Evolutionary conservation across 2,888 invertebrate genomes (phyloP), one percentile per base, ranked within the genome.

Genomic region (Arrhopalites spinosus): DNA sequence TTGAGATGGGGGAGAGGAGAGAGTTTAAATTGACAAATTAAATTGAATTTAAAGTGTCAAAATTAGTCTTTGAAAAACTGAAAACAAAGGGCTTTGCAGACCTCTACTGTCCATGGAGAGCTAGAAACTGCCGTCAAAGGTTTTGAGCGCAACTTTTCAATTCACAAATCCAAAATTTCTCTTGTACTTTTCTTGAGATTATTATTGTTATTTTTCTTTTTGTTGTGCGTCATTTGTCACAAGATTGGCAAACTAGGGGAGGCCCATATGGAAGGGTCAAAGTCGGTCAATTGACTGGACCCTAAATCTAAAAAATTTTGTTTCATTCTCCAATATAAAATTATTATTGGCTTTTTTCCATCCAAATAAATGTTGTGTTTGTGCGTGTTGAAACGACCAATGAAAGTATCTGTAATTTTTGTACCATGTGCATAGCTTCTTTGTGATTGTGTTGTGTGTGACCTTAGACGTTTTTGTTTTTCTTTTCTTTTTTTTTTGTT

Each of bases 141-240:
- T 59, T 59, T 36, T 36, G 63, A 70, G 70, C 30, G 29, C 27
- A 29, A 72, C 63, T 27, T 27, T 50, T 50, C 50, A 69, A 50
- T 69, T 69, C 63, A 56, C 71, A 71, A 71, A 45, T 61, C 43
- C 61, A 61, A 56, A 56, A 66, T 66, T 66, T 67, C 56, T 66
- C 23, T 36, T 53, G 30, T 63, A 67, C 67, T 59, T 59, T 67
- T 76, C 70, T 73, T 76, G 73, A 73, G 73, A 76, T 70, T 76
- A 59, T 73, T 69, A 68, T 73, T 70, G 73, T 73, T 63, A n/a
- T 20, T 36, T 72, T 72, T 29, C 71, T 71, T 72, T 53, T 67
- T 66, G 69, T 69, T 77, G 69, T 77, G 76, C 76, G 76, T 77
- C 76, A 77, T 74, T 73, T 63, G 69, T 69, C 69, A 50, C 53